Percentiles rank a stretch among this genome's conserved stretches.
These are phyloP conservation scores for Cirrhinus mrigala DNA, from an alignment of 2,797 vertebrate genomes.

Conservation along the genomic window DNA sequence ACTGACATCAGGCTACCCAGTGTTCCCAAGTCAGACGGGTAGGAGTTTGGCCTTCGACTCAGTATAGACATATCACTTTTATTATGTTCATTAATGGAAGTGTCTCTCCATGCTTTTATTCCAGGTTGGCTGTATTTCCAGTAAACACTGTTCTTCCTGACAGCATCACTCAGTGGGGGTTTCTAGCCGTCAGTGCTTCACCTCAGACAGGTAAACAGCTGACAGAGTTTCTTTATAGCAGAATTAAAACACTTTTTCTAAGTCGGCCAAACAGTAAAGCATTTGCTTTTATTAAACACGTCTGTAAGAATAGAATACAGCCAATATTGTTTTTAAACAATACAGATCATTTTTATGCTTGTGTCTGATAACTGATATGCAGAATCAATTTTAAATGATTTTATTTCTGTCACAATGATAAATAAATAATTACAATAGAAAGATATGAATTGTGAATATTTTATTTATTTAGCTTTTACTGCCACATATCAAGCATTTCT, in stretches of 20 bases:
- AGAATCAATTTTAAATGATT: background rate
- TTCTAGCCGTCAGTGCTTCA: slow-evolving; percentile 81
- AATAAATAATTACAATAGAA: background rate
- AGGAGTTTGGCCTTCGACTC: slow-evolving; percentile 34
- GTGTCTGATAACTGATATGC: background rate
- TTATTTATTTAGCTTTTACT: background rate
- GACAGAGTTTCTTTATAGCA: background rate
- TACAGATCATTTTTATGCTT: background rate
- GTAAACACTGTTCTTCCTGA: slow-evolving; percentile 70
- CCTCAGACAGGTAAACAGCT: slow-evolving; percentile 74
- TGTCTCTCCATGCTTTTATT: slow-evolving; percentile 6
- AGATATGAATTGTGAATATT: background rate
- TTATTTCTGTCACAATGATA: background rate
- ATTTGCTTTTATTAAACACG: background rate
- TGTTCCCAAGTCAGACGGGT: slow-evolving; percentile 65
- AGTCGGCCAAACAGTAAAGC: background rate
- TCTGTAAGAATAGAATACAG: background rate
- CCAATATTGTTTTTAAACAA: background rate
- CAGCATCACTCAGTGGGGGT: slow-evolving; percentile 86
- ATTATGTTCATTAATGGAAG: background rate
- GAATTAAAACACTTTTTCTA: background rate
- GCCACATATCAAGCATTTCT: background rate
- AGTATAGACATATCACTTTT: background rate
- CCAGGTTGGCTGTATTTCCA: slow-evolving; percentile 67
- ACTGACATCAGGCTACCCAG: slow-evolving; percentile 70